Percentiles rank a stretch among this genome's conserved stretches.
Conservation (phyloP, 2,113 vertebrate species). For the Upupa epops region DNA sequence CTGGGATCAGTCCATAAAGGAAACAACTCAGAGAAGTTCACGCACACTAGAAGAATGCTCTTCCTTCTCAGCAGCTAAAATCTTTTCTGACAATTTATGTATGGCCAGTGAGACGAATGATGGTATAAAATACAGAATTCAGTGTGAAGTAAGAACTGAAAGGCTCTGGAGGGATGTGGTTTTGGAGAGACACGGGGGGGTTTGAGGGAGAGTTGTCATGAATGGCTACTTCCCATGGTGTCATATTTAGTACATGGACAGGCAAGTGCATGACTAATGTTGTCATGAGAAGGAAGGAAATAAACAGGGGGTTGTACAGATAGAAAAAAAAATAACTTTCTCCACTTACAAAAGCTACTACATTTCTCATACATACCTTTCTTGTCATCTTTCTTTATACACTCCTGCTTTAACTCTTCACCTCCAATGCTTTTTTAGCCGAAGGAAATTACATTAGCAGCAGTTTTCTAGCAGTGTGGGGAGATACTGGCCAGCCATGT, state of each 20-base stretch:
- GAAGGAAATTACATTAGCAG: not conserved
- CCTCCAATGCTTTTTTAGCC: not conserved
- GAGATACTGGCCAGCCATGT: not conserved
- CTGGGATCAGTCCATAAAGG: not conserved
- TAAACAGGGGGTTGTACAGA: rapidly evolving
- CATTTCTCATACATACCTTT: not conserved
- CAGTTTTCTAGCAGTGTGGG: not conserved
- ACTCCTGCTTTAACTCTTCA: not conserved
- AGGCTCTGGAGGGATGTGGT: not conserved
- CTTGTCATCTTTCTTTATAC: not conserved
- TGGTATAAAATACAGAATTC: not conserved
- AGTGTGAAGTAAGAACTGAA: not conserved
- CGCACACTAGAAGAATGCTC: not conserved
- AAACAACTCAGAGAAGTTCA: not conserved
- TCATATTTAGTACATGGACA: not conserved
- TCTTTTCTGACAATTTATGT: not conserved
- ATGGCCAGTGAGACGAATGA: not conserved
- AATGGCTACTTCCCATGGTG: not conserved
- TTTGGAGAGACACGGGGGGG: not conserved
- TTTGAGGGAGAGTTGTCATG: not conserved
- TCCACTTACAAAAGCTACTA: not conserved
- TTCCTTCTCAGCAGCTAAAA: not conserved
- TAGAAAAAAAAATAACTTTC: not conserved
- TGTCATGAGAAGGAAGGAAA: not conserved
- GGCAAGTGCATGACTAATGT: not conserved